Conservation (phyloP, 2,797 vertebrate species). For the Perodicticus potto region DNA sequence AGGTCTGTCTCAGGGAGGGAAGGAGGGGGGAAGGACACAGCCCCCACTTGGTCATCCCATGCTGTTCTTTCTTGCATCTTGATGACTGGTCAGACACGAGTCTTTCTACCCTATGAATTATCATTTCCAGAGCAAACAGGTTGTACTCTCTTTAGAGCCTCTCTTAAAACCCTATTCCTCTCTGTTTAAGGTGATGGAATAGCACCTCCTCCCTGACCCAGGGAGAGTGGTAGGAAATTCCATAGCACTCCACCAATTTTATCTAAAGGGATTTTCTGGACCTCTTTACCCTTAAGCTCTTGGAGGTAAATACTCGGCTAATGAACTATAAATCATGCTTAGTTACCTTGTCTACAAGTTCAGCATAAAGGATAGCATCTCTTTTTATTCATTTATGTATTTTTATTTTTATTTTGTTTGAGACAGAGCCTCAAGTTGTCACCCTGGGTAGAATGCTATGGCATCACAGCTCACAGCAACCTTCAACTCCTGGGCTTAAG, state of each 20-base stretch:
- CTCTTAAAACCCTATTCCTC: background rate
- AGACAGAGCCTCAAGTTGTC: no score
- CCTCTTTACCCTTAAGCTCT: background rate
- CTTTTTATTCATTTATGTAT: background rate
- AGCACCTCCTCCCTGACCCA: background rate
- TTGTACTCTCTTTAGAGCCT: background rate
- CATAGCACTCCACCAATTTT: background rate
- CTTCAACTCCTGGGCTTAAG: no score
- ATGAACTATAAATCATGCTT: background rate
- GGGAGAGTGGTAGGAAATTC: background rate
- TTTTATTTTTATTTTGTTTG: no score
- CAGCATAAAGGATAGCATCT: background rate
- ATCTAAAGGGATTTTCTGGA: background rate
- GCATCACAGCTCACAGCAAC: no score
- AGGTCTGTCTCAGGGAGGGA: background rate
- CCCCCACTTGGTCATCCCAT: background rate
- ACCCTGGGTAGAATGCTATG: no score
- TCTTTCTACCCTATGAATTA: background rate
- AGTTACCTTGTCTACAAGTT: background rate
- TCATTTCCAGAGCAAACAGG: background rate
- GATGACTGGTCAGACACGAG: background rate
- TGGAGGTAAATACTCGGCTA: background rate
- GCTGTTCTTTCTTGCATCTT: background rate
- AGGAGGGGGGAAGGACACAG: background rate
- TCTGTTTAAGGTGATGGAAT: background rate